These are phyloP conservation scores for Mycogona germanica DNA, from an alignment of 2,888 invertebrate species.

Conservation along the genomic window DNA sequence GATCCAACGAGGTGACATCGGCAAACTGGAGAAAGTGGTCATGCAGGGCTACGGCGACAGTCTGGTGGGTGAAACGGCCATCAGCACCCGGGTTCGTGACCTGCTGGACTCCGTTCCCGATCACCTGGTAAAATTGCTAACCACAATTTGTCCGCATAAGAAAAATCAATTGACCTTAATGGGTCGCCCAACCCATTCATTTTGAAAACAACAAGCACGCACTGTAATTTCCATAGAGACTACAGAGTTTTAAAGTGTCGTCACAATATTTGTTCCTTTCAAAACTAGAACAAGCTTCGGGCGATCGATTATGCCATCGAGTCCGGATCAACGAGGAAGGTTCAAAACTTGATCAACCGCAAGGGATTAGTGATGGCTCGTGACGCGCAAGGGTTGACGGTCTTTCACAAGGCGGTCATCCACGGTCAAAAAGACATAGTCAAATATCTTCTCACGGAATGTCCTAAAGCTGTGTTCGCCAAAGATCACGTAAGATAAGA, in stretches of 20 bases:
- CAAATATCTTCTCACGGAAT: conserved; percentile 33
- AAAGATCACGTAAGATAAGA: conserved; percentile 30
- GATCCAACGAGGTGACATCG: conserved; percentile 57
- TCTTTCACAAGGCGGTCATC: conserved; percentile 31
- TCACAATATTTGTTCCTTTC: background rate
- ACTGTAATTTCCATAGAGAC: too few relatives aligned
- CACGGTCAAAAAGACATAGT: conserved; percentile 33
- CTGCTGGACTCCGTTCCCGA: conserved; percentile 53
- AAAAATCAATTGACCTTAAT: too few relatives aligned
- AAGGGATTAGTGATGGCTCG: conserved; percentile 39
- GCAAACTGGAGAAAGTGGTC: conserved; percentile 76
- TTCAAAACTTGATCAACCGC: conserved; percentile 36
- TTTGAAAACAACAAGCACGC: too few relatives aligned
- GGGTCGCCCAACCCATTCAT: too few relatives aligned
- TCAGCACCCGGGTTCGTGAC: conserved; percentile 46
- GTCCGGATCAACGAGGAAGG: conserved; percentile 38
- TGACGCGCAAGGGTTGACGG: conserved; percentile 30
- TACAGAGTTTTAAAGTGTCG: background rate
- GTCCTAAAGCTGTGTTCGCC: conserved; percentile 33
- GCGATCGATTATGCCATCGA: conserved; percentile 4
- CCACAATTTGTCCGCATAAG: background rate
- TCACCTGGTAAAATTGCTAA: conserved; percentile 44
- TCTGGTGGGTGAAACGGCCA: conserved; percentile 54
- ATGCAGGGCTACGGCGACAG: conserved; percentile 76
- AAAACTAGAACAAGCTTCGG: conserved; percentile 5